A percentile compares a stretch with the other conserved stretches of the same genome.
phyloP scores from a whole-genome alignment of 2,113 vertebrate species.

The Heterotilapia buettikoferi region DNA sequence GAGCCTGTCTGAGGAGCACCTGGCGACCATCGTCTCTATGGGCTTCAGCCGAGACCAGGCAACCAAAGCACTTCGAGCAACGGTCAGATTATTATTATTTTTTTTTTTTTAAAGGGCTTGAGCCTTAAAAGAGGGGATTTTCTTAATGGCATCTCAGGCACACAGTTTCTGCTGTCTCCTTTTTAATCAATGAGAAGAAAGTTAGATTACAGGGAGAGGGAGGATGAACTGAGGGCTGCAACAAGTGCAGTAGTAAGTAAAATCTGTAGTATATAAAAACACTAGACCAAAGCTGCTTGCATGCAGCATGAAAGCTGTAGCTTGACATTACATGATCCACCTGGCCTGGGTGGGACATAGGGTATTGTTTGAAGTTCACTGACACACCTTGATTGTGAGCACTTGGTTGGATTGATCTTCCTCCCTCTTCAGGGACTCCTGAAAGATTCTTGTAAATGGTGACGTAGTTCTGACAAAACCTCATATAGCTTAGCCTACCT shows the following conservation, averaged over 20 bases:
- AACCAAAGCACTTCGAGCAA: conserved; percentile 90
- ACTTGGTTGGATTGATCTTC: neutral
- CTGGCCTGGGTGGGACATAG: neutral
- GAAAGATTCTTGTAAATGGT: neutral
- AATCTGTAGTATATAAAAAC: neutral
- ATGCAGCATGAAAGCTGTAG: neutral
- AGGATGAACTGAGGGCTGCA: neutral
- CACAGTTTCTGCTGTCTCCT: neutral
- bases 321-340: neutral
- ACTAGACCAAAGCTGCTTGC: neutral
- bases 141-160: neutral
- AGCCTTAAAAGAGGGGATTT: neutral
- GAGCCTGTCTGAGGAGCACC: conserved; percentile 89
- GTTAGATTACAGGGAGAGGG: neutral
- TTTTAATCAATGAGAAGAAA: neutral
- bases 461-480: neutral
- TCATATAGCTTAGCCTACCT: neutral
- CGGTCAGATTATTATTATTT: conserved; percentile 78
- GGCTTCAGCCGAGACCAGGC: conserved; percentile 97
- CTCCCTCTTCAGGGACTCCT: neutral
- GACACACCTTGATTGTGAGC: neutral
- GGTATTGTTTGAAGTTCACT: neutral
- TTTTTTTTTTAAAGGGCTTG: neutral
- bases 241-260: neutral
- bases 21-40: conserved; percentile 97